Percentiles rank a stretch among this genome's conserved stretches.
phyloP scores from a whole-genome alignment of 1,140 invertebrate genomes.

The Camponotus vicinus region DNA sequence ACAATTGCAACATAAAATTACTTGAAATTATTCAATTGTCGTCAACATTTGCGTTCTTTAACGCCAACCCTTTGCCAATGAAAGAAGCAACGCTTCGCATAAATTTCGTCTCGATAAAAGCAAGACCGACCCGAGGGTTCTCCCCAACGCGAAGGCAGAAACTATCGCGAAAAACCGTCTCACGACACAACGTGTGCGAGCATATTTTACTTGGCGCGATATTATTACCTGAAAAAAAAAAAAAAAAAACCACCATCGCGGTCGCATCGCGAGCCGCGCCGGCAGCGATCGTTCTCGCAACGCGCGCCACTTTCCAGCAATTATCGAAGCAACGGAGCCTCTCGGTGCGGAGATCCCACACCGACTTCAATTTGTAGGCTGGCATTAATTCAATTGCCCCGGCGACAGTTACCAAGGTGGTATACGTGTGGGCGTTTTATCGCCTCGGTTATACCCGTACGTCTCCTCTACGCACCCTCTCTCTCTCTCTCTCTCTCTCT shows the following conservation, averaged over 20 bases:
- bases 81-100: too few relatives aligned
- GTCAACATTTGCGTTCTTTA: too few relatives aligned
- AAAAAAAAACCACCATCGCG: background rate
- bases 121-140: too few relatives aligned
- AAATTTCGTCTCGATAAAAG: too few relatives aligned
- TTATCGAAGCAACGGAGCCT: slow-evolving; percentile 80
- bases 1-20: background rate
- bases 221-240: slow-evolving; percentile 15
- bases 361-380: slow-evolving; percentile 84
- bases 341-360: slow-evolving; percentile 75
- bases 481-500: background rate
- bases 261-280: slow-evolving; percentile 10
- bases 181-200: background rate
- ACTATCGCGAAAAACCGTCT: background rate
- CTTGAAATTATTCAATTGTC: too few relatives aligned
- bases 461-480: slow-evolving; percentile 49
- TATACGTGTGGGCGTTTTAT: slow-evolving; percentile 76
- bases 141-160: too few relatives aligned
- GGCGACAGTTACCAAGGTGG: slow-evolving; percentile 76
- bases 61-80: too few relatives aligned
- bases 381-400: slow-evolving; percentile 84
- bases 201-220: background rate
- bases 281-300: slow-evolving; percentile 54
- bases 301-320: slow-evolving; percentile 81
- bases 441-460: slow-evolving; percentile 73